Conservation (phyloP, 2,113 vertebrate genomes). For the Trematocara macrostoma region DNA sequence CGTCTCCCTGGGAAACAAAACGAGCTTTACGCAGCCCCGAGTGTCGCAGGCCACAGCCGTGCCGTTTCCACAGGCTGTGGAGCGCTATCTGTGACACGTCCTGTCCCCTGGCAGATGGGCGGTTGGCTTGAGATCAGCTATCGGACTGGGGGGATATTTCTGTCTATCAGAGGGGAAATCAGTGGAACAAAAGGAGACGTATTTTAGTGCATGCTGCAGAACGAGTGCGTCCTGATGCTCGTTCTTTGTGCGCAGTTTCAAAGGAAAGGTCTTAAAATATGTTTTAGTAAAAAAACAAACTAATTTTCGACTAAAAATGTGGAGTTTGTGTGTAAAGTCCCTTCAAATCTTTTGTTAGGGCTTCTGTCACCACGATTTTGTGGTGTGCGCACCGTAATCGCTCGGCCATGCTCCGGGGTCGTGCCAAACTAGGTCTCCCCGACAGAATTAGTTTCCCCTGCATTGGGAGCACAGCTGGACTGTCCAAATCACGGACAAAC, state of each 20-base stretch:
- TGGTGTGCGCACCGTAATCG: neutral
- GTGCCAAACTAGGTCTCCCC: too few species aligned
- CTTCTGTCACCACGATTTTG: neutral
- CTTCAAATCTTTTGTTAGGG: accelerated
- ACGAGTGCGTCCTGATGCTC: neutral
- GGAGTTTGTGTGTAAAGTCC: neutral
- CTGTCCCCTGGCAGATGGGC: constrained; percentile 12
- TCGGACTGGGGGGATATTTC: neutral
- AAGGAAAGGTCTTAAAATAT: neutral
- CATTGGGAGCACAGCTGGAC: too few species aligned
- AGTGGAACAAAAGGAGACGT: neutral
- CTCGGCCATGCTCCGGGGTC: neutral
- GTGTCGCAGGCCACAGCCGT: neutral
- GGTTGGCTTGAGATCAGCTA: neutral
- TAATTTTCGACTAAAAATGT: neutral
- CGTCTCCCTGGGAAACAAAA: neutral
- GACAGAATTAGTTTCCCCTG: too few species aligned
- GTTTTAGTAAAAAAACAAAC: neutral
- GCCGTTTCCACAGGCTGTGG: constrained; percentile 1
- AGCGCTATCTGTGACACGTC: neutral
- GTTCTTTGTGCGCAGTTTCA: neutral
- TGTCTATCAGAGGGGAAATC: neutral
- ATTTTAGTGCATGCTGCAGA: neutral
- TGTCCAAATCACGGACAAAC: too few species aligned
- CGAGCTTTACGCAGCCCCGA: accelerated